Evolutionary conservation across 2,888 invertebrate genomes (phyloP).

Genomic region (Phengaris arion): DNA sequence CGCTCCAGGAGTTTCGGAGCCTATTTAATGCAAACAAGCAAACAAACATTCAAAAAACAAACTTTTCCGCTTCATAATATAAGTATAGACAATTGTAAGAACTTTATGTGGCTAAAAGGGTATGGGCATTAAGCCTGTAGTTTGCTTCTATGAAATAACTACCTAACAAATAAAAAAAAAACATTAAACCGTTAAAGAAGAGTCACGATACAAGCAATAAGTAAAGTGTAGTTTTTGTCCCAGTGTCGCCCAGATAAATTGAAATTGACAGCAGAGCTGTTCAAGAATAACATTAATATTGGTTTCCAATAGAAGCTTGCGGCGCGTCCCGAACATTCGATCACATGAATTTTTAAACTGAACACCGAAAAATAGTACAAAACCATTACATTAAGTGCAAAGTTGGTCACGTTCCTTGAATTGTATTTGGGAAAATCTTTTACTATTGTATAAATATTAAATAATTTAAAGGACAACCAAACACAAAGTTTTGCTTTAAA

Average conservation of each 20-base stretch:
- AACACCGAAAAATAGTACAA: conserved; percentile 51
- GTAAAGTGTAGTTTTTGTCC: conserved; percentile 30
- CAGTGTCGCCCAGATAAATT: conserved; percentile 41
- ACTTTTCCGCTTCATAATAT: no score
- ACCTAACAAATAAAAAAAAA: background rate
- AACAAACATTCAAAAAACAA: no score
- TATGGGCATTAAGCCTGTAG: no score
- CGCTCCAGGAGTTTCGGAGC: no score
- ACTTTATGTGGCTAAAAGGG: no score
- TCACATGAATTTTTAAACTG: conserved; percentile 60
- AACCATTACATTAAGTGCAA: conserved; percentile 65
- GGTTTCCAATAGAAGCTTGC: conserved; percentile 40
- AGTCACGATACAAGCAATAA: conserved; percentile 18
- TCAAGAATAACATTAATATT: conserved; percentile 48
- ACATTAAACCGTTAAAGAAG: background rate
- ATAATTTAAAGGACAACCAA: background rate
- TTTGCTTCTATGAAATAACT: no score
- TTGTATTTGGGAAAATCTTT: background rate
- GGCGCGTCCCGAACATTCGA: conserved; percentile 48
- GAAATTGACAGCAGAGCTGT: conserved; percentile 44
- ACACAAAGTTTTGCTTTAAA: background rate
- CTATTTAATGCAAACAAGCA: no score
- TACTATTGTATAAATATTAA: background rate
- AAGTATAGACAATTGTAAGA: no score
- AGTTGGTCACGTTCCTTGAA: conserved; percentile 37